phyloP scores from a whole-genome alignment of 2,113 vertebrate species.

The Pygoscelis antarcticus region DNA sequence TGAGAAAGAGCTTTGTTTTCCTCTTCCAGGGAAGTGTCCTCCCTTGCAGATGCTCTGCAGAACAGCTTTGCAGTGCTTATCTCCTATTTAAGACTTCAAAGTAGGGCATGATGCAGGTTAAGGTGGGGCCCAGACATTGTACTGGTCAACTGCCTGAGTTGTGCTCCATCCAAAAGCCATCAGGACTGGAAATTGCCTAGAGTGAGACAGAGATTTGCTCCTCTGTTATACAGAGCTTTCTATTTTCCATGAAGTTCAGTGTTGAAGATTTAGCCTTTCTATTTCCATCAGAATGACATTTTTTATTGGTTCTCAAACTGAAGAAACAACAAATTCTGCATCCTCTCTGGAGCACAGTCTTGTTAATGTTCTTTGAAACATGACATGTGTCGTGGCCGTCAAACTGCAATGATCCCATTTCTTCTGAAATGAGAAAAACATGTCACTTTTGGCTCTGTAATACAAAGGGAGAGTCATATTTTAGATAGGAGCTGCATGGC shows the following conservation, averaged over 20 bases:
- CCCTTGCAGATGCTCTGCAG: not conserved
- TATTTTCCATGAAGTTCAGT: not conserved
- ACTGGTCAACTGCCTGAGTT: not conserved
- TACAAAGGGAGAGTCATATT: not conserved
- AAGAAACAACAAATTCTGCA: slow-evolving; percentile 33
- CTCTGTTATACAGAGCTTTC: not conserved
- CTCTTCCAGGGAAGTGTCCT: not conserved
- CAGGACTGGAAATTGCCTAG: not conserved
- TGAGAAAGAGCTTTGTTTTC: not conserved
- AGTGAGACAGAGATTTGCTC: not conserved
- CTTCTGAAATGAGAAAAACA: slow-evolving; percentile 49
- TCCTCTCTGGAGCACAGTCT: not conserved
- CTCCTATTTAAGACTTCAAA: not conserved
- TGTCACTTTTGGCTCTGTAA: not conserved
- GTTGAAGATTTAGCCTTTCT: not conserved
- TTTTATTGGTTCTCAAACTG: slow-evolving; percentile 9
- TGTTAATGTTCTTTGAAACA: slow-evolving; percentile 43
- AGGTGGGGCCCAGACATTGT: not conserved
- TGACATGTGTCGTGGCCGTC: not conserved
- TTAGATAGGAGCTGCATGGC: not conserved
- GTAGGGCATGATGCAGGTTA: not conserved
- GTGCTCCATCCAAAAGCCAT: not conserved
- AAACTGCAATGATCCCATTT: slow-evolving; percentile 14
- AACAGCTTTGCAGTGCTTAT: not conserved
- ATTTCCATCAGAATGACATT: not conserved